Base-by-base conservation (phyloP, 1,140 invertebrate species). In the Drosophila punjabiensis region DNA sequence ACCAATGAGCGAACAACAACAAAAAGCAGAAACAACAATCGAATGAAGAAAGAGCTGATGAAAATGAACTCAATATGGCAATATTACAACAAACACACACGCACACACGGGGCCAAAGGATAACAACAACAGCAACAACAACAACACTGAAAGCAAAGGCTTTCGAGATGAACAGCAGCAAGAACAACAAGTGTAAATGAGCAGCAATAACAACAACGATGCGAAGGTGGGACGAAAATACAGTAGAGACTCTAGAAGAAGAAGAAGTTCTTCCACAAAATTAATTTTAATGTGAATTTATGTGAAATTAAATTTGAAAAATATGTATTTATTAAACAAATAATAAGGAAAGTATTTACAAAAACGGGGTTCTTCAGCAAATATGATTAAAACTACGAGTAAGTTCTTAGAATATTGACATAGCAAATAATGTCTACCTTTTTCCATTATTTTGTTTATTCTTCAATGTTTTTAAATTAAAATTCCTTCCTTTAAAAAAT, bases 181-280 rank as follows among this genome's bases (percentile, higher is more conserved):
- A 63, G 14, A 71, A 69, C 32, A 56, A 71, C 68, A 73, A 48
- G 50, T 70, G 68, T 66, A 71, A 74, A 60, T 70, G 66, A 71
- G 50, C 68, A 69, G 63, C 48, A 68, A 67, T 43, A 39, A 32
- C 14, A 18, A 68, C 48, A 28, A 58, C 13, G 33, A 65, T 43
- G 35, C 52, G 28, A 41, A 56, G 50, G 33, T 39, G 28, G 53
- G 14, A 20, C 1, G 3, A 55, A 18, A 3, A 14, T 33, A 65
- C 63, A 69, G 68, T 68, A 5, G 7, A 4, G 11, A n/a, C 50
- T 33, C 18, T 1, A 1, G 2, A 59, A 28, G n/a, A 8, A 1
- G 10, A 41, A 28, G 4, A n/a, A 4, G 1, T 5, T 30, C 4
- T n/a, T n/a, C n/a, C n/a, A n/a, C n/a, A n/a, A n/a, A n/a, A 0